Evolutionary conservation across 2,888 invertebrate species (phyloP), one percentile per base, ranked within the genome.

Genomic region (Cynaeus angustus): DNA sequence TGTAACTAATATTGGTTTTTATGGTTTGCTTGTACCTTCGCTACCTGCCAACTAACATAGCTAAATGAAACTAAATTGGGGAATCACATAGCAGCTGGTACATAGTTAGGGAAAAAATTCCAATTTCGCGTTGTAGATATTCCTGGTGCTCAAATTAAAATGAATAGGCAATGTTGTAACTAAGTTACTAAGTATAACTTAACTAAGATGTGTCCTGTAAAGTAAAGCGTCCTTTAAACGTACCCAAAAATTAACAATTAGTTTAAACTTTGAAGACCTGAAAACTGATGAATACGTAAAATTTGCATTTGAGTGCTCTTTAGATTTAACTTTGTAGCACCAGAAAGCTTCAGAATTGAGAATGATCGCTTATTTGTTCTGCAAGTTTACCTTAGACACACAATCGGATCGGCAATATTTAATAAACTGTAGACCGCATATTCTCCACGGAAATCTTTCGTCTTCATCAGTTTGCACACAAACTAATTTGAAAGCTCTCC

Each of bases 271-370:
- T 10, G 13, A 13, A 2, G 12, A 45, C 9, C 6, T 46, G 26
- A 5, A 4, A 16, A 21, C n/a, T 46, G 46, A 46, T 46, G 46
- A 46, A 46, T 8, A 41, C 41, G 41, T 41, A 41, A 41, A 41
- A 41, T 2, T 5, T n/a, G 10, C 14, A 8, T n/a, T 4, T 48
- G 3, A n/a, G 8, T n/a, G 26, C 28, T 37, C 12, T 53, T 53
- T 53, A 16, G 33, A 13, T 53, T 53, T 53, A 53, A 53, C 33
- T 53, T 28, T 53, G 5, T 10, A 53, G 28, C 37, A 10, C 53
- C 16, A 37, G 13, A 53, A 37, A 37, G 33, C 8, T 37, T 7
- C 9, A 28, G n/a, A 28, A 50, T 28, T 50, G 28, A 1, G 21
- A 26, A 50, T 50, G 26, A 26, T 50, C 28, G 48, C 28, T 50